A percentile compares a stretch with the other conserved stretches of the same genome.
Evolutionary conservation across 2,888 invertebrate genomes (phyloP).

Genomic region (Tridacna crocea): DNA sequence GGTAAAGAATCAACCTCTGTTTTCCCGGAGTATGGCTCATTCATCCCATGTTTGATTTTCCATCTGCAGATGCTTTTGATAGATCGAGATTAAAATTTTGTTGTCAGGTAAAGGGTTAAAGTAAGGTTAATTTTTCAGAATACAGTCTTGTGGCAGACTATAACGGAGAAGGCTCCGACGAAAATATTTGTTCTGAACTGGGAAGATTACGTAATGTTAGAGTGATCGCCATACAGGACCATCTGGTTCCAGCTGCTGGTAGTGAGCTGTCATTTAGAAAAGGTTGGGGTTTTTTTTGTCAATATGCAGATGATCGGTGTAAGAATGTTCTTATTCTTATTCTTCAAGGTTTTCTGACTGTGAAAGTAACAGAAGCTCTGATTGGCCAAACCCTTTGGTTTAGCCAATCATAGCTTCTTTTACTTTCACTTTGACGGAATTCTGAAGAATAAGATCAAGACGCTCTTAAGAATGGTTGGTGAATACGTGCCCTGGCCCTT

Average conservation of each 20-base stretch:
- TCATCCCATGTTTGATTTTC: background rate
- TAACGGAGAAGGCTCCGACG: background rate
- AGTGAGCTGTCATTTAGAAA: conserved; percentile 60
- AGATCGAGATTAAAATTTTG: background rate
- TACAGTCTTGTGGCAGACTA: conserved; percentile 24
- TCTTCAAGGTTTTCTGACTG: no score
- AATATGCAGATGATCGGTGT: background rate
- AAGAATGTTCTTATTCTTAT: background rate
- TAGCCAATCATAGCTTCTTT: no score
- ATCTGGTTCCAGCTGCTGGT: conserved; percentile 37
- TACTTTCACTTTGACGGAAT: no score
- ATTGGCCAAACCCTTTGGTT: no score
- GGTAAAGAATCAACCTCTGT: no score
- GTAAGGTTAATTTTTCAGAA: background rate
- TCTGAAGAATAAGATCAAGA: no score
- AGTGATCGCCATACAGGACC: conserved; percentile 56
- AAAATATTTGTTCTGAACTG: conserved; percentile 15
- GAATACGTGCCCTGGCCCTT: no score
- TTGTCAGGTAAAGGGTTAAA: background rate
- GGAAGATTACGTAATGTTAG: conserved; percentile 50
- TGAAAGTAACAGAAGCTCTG: no score
- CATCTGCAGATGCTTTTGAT: background rate
- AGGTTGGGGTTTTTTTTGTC: conserved; percentile 46
- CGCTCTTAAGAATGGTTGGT: no score
- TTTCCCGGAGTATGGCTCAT: no score